phyloP scores from a whole-genome alignment of 2,797 vertebrate species.

The Acanthiza pusilla region DNA sequence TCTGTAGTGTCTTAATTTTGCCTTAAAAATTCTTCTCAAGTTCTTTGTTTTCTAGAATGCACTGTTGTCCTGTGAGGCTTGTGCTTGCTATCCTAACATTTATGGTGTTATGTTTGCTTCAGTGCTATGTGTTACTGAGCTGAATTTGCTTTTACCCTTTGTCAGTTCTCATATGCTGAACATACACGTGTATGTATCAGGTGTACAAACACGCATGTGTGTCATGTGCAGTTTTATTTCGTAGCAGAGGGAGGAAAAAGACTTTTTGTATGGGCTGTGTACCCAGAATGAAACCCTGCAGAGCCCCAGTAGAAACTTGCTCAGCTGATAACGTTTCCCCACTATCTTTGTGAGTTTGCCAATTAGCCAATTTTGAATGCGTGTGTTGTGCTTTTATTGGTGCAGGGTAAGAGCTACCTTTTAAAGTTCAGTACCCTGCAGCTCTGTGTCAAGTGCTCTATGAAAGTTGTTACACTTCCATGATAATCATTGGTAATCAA shows the following conservation, averaged over 20 bases:
- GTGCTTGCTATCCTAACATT: neutral
- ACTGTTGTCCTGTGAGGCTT: neutral
- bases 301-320: neutral
- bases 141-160: neutral
- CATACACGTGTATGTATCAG: neutral
- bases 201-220: neutral
- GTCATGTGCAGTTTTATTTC: neutral
- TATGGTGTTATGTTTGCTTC: neutral
- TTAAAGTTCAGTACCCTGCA: neutral
- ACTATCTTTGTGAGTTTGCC: neutral
- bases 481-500: neutral
- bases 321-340: neutral
- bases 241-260: neutral
- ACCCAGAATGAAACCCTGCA: neutral
- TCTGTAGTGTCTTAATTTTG: neutral
- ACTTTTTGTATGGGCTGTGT: neutral
- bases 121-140: neutral
- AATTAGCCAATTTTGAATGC: neutral
- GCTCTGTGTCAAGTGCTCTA: neutral
- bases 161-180: neutral
- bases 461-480: neutral
- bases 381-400: neutral
- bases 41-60: neutral
- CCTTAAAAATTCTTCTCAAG: neutral
- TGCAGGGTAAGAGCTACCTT: neutral